Evolutionary conservation across 37 sponge, comb jelly and placozoan species (phyloP).

Genomic region (Beroe ovata): DNA sequence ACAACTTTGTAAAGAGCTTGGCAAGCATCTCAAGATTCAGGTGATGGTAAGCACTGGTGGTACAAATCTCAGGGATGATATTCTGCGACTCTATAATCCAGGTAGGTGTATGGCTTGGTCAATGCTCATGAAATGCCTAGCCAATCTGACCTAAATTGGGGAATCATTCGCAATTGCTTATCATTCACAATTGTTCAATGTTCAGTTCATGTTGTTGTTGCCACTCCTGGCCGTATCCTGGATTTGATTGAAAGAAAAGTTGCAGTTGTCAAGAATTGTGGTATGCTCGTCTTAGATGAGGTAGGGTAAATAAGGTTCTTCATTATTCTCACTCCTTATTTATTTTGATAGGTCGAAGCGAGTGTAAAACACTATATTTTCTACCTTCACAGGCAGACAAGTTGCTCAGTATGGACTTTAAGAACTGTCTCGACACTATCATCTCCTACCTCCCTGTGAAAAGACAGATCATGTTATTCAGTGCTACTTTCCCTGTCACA

Average conservation of each 20-base stretch:
- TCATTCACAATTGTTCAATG: too few species aligned
- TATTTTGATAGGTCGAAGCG: too few species aligned
- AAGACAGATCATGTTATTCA: constrained; percentile 87
- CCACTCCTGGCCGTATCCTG: constrained; percentile 88
- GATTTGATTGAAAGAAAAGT: constrained; percentile 89
- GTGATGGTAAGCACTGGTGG: constrained; percentile 99
- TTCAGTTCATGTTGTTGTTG: constrained; percentile 71
- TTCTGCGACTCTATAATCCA: constrained; percentile 90
- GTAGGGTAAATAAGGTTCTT: too few species aligned
- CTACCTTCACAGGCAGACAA: constrained; percentile 83
- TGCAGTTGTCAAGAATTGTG: constrained; percentile 82
- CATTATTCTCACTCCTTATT: too few species aligned
- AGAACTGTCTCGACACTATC: constrained; percentile 76
- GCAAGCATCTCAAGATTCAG: constrained; percentile 83
- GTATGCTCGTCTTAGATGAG: constrained; percentile 91
- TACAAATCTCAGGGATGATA: constrained; percentile 92
- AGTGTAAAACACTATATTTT: too few species aligned
- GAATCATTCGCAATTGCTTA: too few species aligned
- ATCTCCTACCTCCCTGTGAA: constrained; percentile 78
- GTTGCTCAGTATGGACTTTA: constrained; percentile 87
- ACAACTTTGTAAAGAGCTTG: constrained; percentile 89
- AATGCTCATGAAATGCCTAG: too few species aligned
- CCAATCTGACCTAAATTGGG: too few species aligned
- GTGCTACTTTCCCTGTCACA: constrained; percentile 92
- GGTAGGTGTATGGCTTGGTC: constrained; percentile 68